Conservation (phyloP, 1,140 invertebrate species). For the Drosophila navojoa region DNA sequence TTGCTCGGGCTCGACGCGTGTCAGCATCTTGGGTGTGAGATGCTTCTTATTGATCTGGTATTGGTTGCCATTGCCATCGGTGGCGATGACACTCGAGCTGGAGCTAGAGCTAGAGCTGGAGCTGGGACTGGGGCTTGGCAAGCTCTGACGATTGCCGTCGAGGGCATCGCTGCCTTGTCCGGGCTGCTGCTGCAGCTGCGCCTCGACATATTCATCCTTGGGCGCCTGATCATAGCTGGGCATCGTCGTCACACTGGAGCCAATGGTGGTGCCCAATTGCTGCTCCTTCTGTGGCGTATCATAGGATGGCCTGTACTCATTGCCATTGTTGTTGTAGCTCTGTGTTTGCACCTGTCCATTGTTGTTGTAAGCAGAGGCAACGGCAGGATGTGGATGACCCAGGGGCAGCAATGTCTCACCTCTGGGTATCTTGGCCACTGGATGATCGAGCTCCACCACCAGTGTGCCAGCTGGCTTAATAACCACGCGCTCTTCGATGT, state of each 20-base stretch:
- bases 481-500: conserved; percentile 87
- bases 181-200: conserved; percentile 58
- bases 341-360: conserved; percentile 53
- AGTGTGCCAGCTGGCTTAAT: conserved; percentile 87
- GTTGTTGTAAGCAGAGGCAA: conserved; percentile 68
- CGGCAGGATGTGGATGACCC: conserved; percentile 78
- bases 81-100: conserved; percentile 38
- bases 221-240: conserved; percentile 66
- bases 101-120: conserved; percentile 14
- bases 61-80: conserved; percentile 64
- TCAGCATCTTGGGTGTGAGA: conserved; percentile 55
- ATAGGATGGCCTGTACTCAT: conserved; percentile 58
- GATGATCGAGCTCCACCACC: conserved; percentile 87
- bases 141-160: conserved; percentile 35
- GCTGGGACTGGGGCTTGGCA: neutral
- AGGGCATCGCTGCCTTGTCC: conserved; percentile 47
- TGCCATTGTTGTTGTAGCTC: conserved; percentile 56
- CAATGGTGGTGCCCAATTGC: conserved; percentile 57
- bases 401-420: conserved; percentile 82
- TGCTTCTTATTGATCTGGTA: conserved; percentile 65
- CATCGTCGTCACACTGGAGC: conserved; percentile 73
- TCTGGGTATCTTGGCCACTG: conserved; percentile 86
- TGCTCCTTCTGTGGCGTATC: conserved; percentile 53
- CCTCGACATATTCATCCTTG: conserved; percentile 70
- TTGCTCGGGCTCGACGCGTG: conserved; percentile 53